Evolutionary conservation across 2,888 invertebrate genomes (phyloP), one percentile per base, ranked within the genome.

Genomic region (Timandra comae): DNA sequence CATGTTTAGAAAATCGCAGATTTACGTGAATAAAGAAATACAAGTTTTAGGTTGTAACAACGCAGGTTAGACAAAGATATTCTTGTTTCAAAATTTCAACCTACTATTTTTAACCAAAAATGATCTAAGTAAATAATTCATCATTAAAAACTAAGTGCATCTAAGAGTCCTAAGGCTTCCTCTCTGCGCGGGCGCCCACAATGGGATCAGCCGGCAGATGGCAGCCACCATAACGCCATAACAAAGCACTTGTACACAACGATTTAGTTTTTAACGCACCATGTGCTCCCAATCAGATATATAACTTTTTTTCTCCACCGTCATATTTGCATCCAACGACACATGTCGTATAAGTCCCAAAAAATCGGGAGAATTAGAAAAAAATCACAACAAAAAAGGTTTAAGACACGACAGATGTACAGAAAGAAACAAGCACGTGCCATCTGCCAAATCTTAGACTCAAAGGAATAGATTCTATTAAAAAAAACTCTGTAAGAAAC

Each of bases 391-490:
- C 56, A 66, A 74, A 76, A 82, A 81, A 67, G 60, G 58, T 53
- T 52, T 49, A 63, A 74, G 74, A 54, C 68, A 52, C 79, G 84
- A 74, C 84, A 85, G 84, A 81, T 85, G 84, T 68, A 76, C 68
- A 61, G 56, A 74, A 78, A 79, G 75, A 73, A 56, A 39, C 31
- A 41, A 74, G 84, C 84, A 81, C 84, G 84, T 84, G 84, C 84
- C 84, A 82, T 85, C 84, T 85, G 84, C 84, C 79, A 84, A 85
- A 84, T 81, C 81, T 76, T 66, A 57, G 59, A 65, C 68, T 80
- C 75, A 73, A 47, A 51, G 56, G 49, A 62, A 66, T 63, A 64
- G 63, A 60, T 65, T 53, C 48, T 55, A 56, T 63, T 62, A 69
- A 74, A 73, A 78, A 67, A 63, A 33, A 19, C 30, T 41, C 41